phyloP scores from a whole-genome alignment of 2,888 invertebrate species.

The Apotomis betuletana region DNA sequence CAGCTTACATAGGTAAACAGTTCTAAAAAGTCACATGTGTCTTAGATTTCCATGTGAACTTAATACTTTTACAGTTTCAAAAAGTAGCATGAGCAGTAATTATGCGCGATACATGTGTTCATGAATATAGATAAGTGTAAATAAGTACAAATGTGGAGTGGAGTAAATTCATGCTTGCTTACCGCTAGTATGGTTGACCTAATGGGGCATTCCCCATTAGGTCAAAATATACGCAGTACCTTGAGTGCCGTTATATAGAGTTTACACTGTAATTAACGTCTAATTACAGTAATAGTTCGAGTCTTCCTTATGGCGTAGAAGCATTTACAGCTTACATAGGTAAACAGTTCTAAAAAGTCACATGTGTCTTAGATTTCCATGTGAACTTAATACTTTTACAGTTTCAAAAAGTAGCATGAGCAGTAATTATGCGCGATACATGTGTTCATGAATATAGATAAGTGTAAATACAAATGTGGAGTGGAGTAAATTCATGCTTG shows the following conservation, averaged over 20 bases:
- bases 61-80: neutral
- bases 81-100: neutral
- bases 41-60: neutral
- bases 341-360: conserved; percentile 3
- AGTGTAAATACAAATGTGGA: conserved; percentile 41
- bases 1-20: neutral
- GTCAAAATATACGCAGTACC: no score
- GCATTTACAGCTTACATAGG: neutral
- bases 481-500: conserved; percentile 49
- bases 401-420: neutral
- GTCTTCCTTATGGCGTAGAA: conserved; percentile 25
- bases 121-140: conserved; percentile 25
- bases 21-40: conserved; percentile 4
- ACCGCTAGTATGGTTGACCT: conserved; percentile 52
- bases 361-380: neutral
- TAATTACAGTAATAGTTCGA: conserved; percentile 16
- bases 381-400: neutral
- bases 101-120: conserved; percentile 21
- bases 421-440: conserved; percentile 17
- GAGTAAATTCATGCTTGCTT: conserved; percentile 48
- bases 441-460: conserved; percentile 30
- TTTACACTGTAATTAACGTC: conserved; percentile 11
- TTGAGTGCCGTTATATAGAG: no score
- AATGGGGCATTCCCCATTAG: no score
- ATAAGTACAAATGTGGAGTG: conserved; percentile 43